Evolutionary conservation across 2,113 vertebrate genomes (phyloP).

Genomic region (Struthidea cinerea): DNA sequence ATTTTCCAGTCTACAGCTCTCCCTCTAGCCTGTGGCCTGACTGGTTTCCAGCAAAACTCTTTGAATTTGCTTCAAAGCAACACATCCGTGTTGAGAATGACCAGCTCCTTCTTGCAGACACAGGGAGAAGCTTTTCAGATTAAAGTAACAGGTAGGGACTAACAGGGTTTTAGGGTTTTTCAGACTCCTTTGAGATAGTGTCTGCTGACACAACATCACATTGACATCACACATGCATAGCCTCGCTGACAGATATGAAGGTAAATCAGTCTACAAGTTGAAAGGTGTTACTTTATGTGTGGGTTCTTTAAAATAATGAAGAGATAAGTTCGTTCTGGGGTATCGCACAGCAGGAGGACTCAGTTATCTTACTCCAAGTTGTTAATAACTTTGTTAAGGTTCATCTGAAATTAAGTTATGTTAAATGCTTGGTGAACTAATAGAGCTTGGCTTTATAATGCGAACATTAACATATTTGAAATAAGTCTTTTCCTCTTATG

Average conservation of each 20-base stretch:
- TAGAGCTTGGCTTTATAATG: background rate
- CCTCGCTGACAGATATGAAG: background rate
- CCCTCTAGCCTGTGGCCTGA: constrained; percentile 55
- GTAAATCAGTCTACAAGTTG: background rate
- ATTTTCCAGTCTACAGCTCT: constrained; percentile 49
- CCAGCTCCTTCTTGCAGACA: constrained; percentile 56
- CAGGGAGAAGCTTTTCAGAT: constrained; percentile 45
- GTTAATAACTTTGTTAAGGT: background rate
- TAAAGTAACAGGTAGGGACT: constrained; percentile 67
- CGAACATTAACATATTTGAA: background rate
- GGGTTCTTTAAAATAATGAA: background rate
- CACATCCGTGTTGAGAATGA: constrained; percentile 11
- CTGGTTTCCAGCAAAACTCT: constrained; percentile 53
- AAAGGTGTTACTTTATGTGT: background rate
- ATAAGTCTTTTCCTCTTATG: background rate
- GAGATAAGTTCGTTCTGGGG: background rate
- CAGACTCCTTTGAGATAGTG: background rate
- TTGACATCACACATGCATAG: background rate
- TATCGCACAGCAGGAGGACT: background rate
- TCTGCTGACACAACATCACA: background rate
- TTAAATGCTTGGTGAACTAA: background rate
- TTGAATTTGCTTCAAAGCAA: constrained; percentile 63
- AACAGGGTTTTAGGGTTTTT: background rate
- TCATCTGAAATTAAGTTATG: background rate
- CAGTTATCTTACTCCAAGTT: background rate